Percentiles rank a stretch among this genome's conserved stretches.
Evolutionary conservation across 2,113 vertebrate genomes (phyloP).

Genomic region (Oncorhynchus clarkii): DNA sequence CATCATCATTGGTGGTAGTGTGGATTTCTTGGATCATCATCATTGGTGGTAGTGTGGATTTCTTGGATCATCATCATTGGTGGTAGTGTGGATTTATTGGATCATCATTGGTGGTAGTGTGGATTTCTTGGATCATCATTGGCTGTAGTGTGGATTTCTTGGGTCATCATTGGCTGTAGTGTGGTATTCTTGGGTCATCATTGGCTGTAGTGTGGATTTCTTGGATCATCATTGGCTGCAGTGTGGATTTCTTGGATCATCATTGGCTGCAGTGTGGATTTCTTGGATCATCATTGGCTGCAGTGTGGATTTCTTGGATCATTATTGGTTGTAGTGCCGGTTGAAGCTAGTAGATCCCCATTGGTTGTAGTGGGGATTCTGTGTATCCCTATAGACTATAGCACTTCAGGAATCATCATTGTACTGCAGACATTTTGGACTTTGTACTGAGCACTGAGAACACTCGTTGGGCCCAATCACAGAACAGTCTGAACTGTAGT

Average conservation of each 20-base stretch:
- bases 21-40: no score
- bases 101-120: no score
- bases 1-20: slow-evolving; percentile 29
- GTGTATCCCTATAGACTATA: slow-evolving; percentile 47
- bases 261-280: no score
- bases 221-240: slow-evolving; percentile 29
- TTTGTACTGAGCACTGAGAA: slow-evolving; percentile 72
- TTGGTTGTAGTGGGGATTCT: slow-evolving; percentile 30
- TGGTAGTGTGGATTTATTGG: slow-evolving; percentile 13
- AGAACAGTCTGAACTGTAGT: slow-evolving; percentile 76
- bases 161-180: no score
- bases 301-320: no score
- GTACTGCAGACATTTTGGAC: slow-evolving; percentile 45
- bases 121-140: background rate
- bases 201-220: slow-evolving; percentile 32
- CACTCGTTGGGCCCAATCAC: slow-evolving; percentile 76
- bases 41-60: no score
- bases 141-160: slow-evolving; percentile 18
- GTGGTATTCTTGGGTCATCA: slow-evolving; percentile 32
- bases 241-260: no score
- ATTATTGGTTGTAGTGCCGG: slow-evolving; percentile 35
- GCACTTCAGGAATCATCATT: slow-evolving; percentile 31
- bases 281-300: no score
- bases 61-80: slow-evolving; percentile 9
- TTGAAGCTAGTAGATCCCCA: background rate